Evolutionary conservation across 2,888 invertebrate species (phyloP), one percentile per base, ranked within the genome.

Genomic region (Corbicula japonica): DNA sequence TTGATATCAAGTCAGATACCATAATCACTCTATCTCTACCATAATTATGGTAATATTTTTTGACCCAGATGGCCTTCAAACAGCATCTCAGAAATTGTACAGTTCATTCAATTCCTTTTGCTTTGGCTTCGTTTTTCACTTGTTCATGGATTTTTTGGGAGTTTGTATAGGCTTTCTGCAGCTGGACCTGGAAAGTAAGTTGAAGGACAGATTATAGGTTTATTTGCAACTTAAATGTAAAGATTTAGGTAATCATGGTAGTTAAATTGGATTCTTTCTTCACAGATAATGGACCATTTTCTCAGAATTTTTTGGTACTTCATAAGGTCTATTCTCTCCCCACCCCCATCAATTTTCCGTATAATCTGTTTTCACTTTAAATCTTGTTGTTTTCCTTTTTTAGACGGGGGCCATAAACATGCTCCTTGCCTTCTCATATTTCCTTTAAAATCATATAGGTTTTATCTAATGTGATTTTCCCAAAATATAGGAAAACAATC

Each of bases 81-180:
- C n/a, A n/a, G n/a, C n/a, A n/a, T n/a, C n/a, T n/a, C n/a, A n/a
- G n/a, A n/a, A n/a, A n/a, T n/a, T n/a, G n/a, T n/a, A n/a, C n/a
- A n/a, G n/a, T n/a, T 58, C 58, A 58, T 23, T 58, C 58, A 5
- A 58, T 35, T 6, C 58, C 58, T 35, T 58, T 58, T 21, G 35
- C 58, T 5, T 5, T 35, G 10, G 58, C 58, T 21, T 58, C 35
- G 1, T 21, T 28, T 35, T n/a, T 58, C 1, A 35, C 58, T 35
- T 58, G 50, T 23, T 65, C 50, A 10, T 52, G 50, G 15, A 65
- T 23, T 8, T 18, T 28, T 48, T 65, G 28, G 15, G 63, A 63
- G 35, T 63, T 23, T 32, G 46, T 48, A 28, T 48, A 38, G 4
- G 50, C 65, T 21, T 65, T 35, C 18, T 21, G 5, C 21, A 35